These are phyloP conservation scores for Philhelius pedissequus DNA, from an alignment of 2,888 invertebrate species.

Conservation along the genomic window DNA sequence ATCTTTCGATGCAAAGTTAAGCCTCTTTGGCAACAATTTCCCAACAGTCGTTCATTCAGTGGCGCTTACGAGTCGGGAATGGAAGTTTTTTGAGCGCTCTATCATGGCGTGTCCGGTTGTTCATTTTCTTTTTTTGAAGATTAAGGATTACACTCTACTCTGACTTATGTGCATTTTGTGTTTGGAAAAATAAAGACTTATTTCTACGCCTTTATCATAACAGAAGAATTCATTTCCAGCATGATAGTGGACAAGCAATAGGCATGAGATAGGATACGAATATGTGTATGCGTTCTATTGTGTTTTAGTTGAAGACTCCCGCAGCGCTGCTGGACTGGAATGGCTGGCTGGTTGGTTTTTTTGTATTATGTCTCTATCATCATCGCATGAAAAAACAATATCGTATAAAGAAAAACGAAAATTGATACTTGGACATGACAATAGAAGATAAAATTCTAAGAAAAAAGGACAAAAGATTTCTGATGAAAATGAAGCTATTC, in stretches of 20 bases:
- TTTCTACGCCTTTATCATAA: constrained; percentile 3
- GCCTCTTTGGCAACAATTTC: not conserved
- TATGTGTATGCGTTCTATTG: constrained; percentile 20
- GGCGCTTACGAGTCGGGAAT: constrained; percentile 55
- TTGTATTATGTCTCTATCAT: constrained; percentile 10
- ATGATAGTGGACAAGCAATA: not conserved
- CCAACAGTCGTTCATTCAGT: constrained; percentile 10
- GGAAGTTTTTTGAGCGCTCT: constrained; percentile 16
- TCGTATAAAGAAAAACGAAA: constrained; percentile 22
- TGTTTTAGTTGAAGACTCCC: constrained; percentile 22
- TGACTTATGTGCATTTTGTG: constrained; percentile 63
- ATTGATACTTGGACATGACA: constrained; percentile 60
- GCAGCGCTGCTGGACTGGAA: constrained; percentile 10
- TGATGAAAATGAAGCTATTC: constrained; percentile 24
- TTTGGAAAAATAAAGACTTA: constrained; percentile 49
- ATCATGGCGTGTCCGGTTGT: constrained; percentile 34
- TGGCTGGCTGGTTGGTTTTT: not conserved
- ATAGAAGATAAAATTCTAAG: constrained; percentile 41
- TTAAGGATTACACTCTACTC: constrained; percentile 27
- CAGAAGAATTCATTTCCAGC: not conserved
- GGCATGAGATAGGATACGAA: too few relatives aligned
- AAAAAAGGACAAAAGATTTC: constrained; percentile 33
- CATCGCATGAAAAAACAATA: not conserved
- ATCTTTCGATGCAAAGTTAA: not conserved
- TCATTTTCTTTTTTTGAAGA: constrained; percentile 7